Evolutionary conservation across 2,888 invertebrate species (phyloP).

Genomic region (Hymenopus coronatus): DNA sequence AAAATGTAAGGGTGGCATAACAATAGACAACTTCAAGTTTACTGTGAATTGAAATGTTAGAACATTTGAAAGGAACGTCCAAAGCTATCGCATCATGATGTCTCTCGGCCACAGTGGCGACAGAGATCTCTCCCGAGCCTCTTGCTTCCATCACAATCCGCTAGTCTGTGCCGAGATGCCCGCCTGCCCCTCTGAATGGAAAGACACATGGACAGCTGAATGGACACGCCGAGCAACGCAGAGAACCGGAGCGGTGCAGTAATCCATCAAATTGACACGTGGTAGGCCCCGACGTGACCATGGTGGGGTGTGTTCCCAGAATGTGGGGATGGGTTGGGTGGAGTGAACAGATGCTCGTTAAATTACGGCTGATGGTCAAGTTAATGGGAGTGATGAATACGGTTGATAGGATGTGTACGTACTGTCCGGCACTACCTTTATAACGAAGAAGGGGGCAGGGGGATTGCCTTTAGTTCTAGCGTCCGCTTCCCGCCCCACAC

Average conservation of each 20-base stretch:
- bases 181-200: background rate
- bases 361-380: conserved; percentile 16
- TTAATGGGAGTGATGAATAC: conserved; percentile 12
- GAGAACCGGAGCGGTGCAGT: background rate
- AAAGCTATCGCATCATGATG: no score
- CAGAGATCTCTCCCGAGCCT: background rate
- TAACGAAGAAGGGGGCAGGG: background rate
- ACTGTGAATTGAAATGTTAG: no score
- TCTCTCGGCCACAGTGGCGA: background rate
- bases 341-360: conserved; percentile 15
- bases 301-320: background rate
- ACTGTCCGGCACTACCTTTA: background rate
- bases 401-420: background rate
- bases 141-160: no score
- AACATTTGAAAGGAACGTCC: no score
- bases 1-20: no score
- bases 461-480: background rate
- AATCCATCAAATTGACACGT: background rate
- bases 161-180: background rate
- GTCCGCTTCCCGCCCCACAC: background rate
- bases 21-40: no score
- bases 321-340: background rate
- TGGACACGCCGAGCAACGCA: background rate
- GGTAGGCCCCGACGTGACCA: background rate
- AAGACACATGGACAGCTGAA: background rate